Evolutionary conservation across 64 coral and sea anemone genomes (phyloP).

Genomic region (Pachyseris speciosa): DNA sequence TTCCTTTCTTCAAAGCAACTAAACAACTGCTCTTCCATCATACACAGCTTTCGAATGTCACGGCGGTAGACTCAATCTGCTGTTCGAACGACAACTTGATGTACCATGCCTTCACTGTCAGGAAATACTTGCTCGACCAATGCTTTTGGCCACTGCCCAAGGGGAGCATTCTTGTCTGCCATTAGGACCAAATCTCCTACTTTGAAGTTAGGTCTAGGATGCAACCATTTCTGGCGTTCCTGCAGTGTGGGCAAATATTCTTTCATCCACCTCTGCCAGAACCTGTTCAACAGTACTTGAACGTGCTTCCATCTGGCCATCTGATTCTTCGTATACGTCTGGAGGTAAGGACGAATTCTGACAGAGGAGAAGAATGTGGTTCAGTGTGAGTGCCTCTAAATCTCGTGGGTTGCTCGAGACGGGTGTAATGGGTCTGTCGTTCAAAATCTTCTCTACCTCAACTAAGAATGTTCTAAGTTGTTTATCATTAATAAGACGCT

Average conservation of each 20-base stretch:
- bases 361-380: conserved; percentile 39
- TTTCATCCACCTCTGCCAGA: conserved; percentile 66
- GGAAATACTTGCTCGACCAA: conserved; percentile 45
- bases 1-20: background rate
- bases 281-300: conserved; percentile 34
- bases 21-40: conserved; percentile 60
- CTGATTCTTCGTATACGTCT: background rate
- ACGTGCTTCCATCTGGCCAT: conserved; percentile 61
- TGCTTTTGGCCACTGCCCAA: conserved; percentile 67
- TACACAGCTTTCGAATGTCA: conserved; percentile 59
- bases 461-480: conserved; percentile 41
- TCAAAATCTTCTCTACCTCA: conserved; percentile 62
- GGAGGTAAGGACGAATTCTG: background rate
- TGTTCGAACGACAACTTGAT: conserved; percentile 56
- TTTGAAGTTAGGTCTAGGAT: conserved; percentile 45
- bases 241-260: conserved; percentile 61
- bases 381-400: conserved; percentile 39
- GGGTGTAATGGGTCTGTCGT: conserved; percentile 46
- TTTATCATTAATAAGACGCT: conserved; percentile 55
- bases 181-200: conserved; percentile 42
- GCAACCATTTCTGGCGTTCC: conserved; percentile 58
- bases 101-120: conserved; percentile 44
- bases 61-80: conserved; percentile 55
- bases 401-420: conserved; percentile 41
- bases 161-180: conserved; percentile 35